Conservation (phyloP, 1,140 invertebrate genomes). For the Ceratosolen solmsi region DNA sequence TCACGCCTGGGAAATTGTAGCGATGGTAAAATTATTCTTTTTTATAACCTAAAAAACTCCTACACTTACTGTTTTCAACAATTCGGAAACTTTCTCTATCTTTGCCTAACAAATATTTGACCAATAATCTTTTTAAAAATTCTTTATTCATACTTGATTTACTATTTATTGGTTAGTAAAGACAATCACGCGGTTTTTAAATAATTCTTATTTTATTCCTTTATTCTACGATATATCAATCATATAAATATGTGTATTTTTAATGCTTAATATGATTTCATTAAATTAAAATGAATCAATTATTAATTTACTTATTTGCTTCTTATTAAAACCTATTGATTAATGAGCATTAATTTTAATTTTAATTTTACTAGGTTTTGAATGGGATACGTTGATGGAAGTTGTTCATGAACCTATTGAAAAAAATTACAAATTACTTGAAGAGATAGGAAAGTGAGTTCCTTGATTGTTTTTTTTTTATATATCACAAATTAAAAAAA, state of each 20-base stretch:
- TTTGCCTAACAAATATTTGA: conserved; percentile 33
- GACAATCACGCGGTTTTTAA: too few species aligned
- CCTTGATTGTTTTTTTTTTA: conserved; percentile 29
- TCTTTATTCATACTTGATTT: too few species aligned
- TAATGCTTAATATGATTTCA: too few species aligned
- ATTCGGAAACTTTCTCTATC: neutral
- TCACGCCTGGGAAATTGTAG: conserved; percentile 67
- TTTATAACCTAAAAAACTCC: conserved; percentile 22
- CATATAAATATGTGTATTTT: too few species aligned
- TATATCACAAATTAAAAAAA: too few species aligned
- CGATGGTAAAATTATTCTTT: conserved; percentile 60
- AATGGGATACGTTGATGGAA: conserved; percentile 74
- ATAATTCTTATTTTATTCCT: too few species aligned
- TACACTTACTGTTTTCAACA: too few species aligned
- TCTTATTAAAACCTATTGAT: neutral
- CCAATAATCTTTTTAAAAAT: too few species aligned
- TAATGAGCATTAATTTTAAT: neutral
- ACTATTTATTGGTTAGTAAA: too few species aligned
- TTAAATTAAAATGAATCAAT: too few species aligned
- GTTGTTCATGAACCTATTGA: conserved; percentile 77
- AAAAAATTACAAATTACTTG: conserved; percentile 75
- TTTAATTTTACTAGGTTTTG: conserved; percentile 59
- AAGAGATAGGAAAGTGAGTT: conserved; percentile 79
- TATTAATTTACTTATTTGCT: neutral
- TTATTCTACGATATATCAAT: too few species aligned